Evolutionary conservation across 37 sponge, comb jelly and placozoan genomes (phyloP).

Genomic region (Tethya wilhelma): DNA sequence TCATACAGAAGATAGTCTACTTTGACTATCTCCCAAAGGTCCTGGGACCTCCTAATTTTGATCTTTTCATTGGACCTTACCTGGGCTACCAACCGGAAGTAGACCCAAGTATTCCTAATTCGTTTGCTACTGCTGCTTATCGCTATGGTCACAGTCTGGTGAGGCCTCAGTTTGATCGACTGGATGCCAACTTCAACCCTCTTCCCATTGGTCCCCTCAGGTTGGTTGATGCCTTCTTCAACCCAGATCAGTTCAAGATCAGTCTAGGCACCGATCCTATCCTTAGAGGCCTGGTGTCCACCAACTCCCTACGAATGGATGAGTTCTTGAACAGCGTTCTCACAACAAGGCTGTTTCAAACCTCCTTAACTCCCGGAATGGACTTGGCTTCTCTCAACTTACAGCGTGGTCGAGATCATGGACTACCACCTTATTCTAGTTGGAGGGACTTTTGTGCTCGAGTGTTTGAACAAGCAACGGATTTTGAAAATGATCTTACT

Average conservation of each 20-base stretch:
- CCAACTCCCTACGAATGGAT: conserved; percentile 62
- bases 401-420: conserved; percentile 91
- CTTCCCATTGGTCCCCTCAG: conserved; percentile 55
- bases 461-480: background rate
- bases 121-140: conserved; percentile 89
- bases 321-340: conserved; percentile 74
- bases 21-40: conserved; percentile 87
- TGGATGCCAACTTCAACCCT: conserved; percentile 47
- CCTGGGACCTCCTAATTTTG: conserved; percentile 54
- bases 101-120: conserved; percentile 68
- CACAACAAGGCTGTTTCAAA: conserved; percentile 69
- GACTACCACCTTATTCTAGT: conserved; percentile 77
- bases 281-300: conserved; percentile 68
- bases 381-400: conserved; percentile 89
- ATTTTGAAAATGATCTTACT: conserved; percentile 39
- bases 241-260: conserved; percentile 50
- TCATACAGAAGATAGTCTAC: conserved; percentile 86
- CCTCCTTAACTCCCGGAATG: conserved; percentile 24
- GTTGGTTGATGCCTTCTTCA: conserved; percentile 69
- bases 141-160: conserved; percentile 88
- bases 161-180: conserved; percentile 62
- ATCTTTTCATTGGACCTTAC: conserved; percentile 61
- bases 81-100: conserved; percentile 65
- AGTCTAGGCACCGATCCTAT: conserved; percentile 78
- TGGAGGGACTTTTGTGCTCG: conserved; percentile 72